These are phyloP conservation scores for Trisateles emortualis DNA, from an alignment of 2,888 invertebrate genomes.

Conservation along the genomic window DNA sequence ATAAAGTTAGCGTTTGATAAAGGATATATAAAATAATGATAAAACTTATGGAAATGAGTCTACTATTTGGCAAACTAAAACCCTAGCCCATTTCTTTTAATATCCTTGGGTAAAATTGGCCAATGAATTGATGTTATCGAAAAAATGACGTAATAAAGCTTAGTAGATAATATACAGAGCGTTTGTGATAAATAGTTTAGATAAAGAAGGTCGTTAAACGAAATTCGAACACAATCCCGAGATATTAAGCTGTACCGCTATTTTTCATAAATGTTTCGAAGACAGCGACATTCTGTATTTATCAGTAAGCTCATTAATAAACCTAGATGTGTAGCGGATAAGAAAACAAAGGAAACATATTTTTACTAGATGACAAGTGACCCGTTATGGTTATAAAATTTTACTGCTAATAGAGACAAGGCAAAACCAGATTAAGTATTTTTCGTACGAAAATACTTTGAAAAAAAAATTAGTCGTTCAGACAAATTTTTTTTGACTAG, in stretches of 20 bases:
- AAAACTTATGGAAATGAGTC: too few species aligned
- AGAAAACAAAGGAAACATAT: slow-evolving; percentile 5
- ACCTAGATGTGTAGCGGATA: background rate
- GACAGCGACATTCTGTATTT: slow-evolving; percentile 12
- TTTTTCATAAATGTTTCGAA: slow-evolving; percentile 16
- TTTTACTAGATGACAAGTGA: slow-evolving; percentile 5
- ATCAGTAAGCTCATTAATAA: slow-evolving; percentile 15
- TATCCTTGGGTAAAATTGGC: slow-evolving; percentile 9
- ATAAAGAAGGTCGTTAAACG: slow-evolving; percentile 17
- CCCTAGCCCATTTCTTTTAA: background rate
- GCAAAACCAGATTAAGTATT: slow-evolving; percentile 7
- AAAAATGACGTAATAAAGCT: slow-evolving; percentile 7
- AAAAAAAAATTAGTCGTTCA: background rate
- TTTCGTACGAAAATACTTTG: slow-evolving; percentile 11
- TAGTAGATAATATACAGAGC: slow-evolving; percentile 11
- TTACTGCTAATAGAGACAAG: slow-evolving; percentile 20
- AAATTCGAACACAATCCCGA: slow-evolving; percentile 13
- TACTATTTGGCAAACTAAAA: too few species aligned
- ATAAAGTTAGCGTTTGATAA: too few species aligned
- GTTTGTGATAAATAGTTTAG: slow-evolving; percentile 16
- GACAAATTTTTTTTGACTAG: too few species aligned
- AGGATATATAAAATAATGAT: too few species aligned
- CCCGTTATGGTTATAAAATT: slow-evolving; percentile 18
- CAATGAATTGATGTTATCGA: slow-evolving; percentile 11
- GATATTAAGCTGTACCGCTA: slow-evolving; percentile 8